Conservation (phyloP, 1,140 invertebrate genomes). For the Drosophila saltans region DNA sequence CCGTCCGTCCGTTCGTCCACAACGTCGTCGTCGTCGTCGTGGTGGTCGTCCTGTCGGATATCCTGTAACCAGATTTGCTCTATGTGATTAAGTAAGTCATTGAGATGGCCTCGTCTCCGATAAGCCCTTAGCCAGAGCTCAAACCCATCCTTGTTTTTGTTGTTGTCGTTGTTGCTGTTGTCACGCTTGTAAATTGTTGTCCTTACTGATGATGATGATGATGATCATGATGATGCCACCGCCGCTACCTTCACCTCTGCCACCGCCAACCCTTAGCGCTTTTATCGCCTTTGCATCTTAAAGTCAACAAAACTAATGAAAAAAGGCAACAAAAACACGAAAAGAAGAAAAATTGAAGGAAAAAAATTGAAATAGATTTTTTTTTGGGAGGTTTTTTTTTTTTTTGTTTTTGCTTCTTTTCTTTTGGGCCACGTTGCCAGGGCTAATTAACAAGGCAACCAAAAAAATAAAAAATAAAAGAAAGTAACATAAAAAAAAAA, state of each 20-base stretch:
- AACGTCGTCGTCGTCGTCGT: conserved; percentile 22
- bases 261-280: conserved; percentile 28
- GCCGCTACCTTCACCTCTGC: not conserved
- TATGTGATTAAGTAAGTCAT: conserved; percentile 81
- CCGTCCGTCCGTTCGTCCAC: conserved; percentile 10
- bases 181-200: conserved; percentile 70
- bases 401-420: not conserved
- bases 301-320: conserved; percentile 69
- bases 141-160: conserved; percentile 14
- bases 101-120: conserved; percentile 71
- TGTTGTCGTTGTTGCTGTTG: conserved; percentile 34
- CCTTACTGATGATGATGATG: conserved; percentile 29
- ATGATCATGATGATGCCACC: conserved; percentile 45
- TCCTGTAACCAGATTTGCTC: conserved; percentile 80
- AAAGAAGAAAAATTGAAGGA: conserved; percentile 7
- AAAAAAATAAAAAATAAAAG: not conserved
- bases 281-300: conserved; percentile 69
- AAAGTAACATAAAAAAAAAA: not conserved
- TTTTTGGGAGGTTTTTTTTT: conserved; percentile 17
- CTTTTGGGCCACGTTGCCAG: conserved; percentile 38
- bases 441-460: conserved; percentile 64
- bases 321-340: conserved; percentile 27
- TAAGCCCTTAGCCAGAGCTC: conserved; percentile 51
- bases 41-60: conserved; percentile 57
- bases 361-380: conserved; percentile 44